Base-by-base conservation (phyloP, 2,113 vertebrate genomes). In the zebrafish (Danio rerio) region DNA sequence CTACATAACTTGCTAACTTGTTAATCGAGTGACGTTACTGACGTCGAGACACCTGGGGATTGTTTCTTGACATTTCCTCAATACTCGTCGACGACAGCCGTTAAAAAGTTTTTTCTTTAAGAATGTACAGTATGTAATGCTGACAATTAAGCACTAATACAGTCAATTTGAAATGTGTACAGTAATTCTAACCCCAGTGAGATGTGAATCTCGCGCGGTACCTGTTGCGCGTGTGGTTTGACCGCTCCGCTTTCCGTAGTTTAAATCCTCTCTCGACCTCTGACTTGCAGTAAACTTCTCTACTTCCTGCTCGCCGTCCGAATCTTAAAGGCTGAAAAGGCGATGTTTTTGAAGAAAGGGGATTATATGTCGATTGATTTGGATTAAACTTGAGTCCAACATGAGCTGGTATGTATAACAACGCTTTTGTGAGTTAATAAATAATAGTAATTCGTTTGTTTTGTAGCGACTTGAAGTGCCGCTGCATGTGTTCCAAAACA, bases 391-490 rank as follows among this genome's bases (percentile, higher is more conserved):
- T 74, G 59, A 58, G 62, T 69, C 80, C 90, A 92, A 88, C 81
- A 95, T 95, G 94, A 95, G 93, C 87, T 94, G 94, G 94, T 95
- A 93, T 63, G 93, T 94, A 88, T 82, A 5, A 13, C 8, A 13
- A 56, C 43, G 52, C 6, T n/a, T 52, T 6, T 78, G 5, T 66
- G 13, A 6, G 15, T 13, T 53, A n/a, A 55, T 42, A 66, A 78
- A 66, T 55, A 18, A 20, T 1, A 43, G 6, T 40, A 50, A 52
- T 21, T 42, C 31, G 21, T 8, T 40, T 43, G 50, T 42, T 20
- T 21, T 50, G 7, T 0, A 4, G 6, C 77, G 5, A n/a, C 47
- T 9, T 11, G 9, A 63, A 75, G 5, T 15, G 5, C 2, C 43
- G 50, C 16, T 20, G 42, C 16, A 20, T 31, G n/a, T 7, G 7